Base-by-base conservation (phyloP, 2,888 invertebrate species). In the Acholoe squamosa region DNA sequence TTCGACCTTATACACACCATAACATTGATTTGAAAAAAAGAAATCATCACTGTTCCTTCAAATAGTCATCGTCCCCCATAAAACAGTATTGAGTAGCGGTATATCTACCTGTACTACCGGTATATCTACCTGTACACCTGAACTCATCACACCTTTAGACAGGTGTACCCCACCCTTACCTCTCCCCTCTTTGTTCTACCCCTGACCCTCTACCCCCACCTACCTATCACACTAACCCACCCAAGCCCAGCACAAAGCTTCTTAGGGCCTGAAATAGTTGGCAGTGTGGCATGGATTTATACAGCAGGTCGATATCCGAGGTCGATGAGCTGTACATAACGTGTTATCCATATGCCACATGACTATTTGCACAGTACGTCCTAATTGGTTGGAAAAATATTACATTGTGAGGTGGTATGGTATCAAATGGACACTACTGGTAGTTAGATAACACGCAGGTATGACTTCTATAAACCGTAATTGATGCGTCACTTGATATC, bases 271-370 rank as follows among this genome's bases (percentile, higher is more conserved):
- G 76, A 76, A 76, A 76, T 76, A 76, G 28, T 76, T 31, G 76
- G 76, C 28, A n/a, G 28, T 22, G 43, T 14, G 80, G 19, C 80
- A 34, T 43, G 80, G 34, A 80, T 80, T 43, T 80, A 80, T 43
- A 33, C 22, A 34, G 14, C 16, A 0, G 34, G 80, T 80, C 80
- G n/a, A 80, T 80, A 43, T 22, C 22, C 0, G 80, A 43, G 80
- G 34, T 80, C 80, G 80, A 80, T 80, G 33, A 16, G 31, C 80
- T 34, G 14, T 80, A 33, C 80, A 80, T 43, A 80, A 28, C 25
- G 25, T 71, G 71, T 71, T 22, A 22, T 28, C 71, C 28, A 71
- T 71, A 34, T 34, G 22, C 80, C 43, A 7, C 16, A 33, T 25
- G 80, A 34, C 80, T 80, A 43, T 43, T 43, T 33, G 16, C 43